Evolutionary conservation across 1,140 invertebrate genomes (phyloP).

Genomic region (Caenorhabditis latens): DNA sequence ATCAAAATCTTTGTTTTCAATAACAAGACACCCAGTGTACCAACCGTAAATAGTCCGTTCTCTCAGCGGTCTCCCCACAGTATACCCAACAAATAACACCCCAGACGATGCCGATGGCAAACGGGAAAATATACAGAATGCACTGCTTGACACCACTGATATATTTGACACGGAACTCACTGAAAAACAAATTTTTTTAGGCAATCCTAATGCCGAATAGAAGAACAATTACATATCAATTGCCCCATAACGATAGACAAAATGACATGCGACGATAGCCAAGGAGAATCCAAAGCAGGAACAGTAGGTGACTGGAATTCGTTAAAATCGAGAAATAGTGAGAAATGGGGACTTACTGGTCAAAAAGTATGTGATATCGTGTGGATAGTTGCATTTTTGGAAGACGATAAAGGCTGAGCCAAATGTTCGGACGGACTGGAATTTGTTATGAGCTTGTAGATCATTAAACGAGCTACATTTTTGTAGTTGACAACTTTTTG

Average conservation of each 20-base stretch:
- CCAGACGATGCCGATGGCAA: neutral
- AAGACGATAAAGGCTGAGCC: conserved; percentile 9
- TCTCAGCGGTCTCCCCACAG: conserved; percentile 17
- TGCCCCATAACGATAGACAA: conserved; percentile 5
- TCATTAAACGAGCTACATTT: too few species aligned
- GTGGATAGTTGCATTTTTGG: neutral
- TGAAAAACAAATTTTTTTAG: neutral
- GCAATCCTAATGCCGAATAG: too few species aligned
- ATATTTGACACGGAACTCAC: neutral
- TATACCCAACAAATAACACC: conserved; percentile 13
- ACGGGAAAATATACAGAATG: neutral
- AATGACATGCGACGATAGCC: conserved; percentile 13
- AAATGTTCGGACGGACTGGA: conserved; percentile 10
- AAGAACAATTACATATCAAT: neutral
- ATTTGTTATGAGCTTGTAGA: neutral
- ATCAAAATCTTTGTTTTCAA: neutral
- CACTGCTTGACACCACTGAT: neutral
- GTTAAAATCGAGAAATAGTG: neutral
- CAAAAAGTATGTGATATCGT: neutral
- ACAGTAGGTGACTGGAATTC: neutral
- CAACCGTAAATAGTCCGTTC: conserved; percentile 7
- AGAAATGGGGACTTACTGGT: neutral
- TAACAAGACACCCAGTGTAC: neutral
- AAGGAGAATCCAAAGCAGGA: neutral
- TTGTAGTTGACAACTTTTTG: too few species aligned